These are phyloP conservation scores for Zapornia atra DNA, from an alignment of 2,113 vertebrate genomes.

Conservation along the genomic window DNA sequence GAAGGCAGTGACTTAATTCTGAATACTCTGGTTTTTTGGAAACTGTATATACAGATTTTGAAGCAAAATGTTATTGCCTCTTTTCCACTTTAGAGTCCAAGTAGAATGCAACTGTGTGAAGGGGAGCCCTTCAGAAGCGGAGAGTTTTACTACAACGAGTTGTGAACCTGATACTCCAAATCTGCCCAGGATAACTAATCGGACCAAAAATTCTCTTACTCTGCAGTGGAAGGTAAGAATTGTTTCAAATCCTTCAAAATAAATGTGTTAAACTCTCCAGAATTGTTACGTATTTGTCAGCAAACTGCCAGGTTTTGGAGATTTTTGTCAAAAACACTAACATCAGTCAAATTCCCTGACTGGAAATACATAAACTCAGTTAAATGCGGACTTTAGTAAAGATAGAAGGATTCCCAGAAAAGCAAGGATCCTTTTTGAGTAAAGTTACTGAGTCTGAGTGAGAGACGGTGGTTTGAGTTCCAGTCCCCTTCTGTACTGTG, in stretches of 20 bases:
- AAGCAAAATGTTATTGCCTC: not conserved
- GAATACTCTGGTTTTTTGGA: not conserved
- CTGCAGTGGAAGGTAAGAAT: slow-evolving; percentile 91
- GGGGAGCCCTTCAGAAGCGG: slow-evolving; percentile 87
- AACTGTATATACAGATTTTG: not conserved
- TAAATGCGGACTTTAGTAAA: not conserved
- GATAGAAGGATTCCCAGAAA: not conserved
- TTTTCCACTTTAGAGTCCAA: slow-evolving; percentile 82
- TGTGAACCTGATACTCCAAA: slow-evolving; percentile 92
- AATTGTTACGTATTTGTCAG: not conserved
- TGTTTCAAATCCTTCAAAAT: not conserved
- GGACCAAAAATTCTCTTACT: slow-evolving; percentile 92
- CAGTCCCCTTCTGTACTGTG: not conserved
- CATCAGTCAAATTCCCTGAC: not conserved
- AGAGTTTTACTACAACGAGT: slow-evolving; percentile 90
- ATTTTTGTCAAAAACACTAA: not conserved
- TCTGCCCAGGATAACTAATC: slow-evolving; percentile 88
- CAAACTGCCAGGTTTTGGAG: not conserved
- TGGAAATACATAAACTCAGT: not conserved
- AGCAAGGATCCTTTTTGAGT: not conserved
- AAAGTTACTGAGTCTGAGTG: not conserved
- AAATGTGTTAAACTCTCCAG: not conserved
- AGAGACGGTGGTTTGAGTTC: not conserved
- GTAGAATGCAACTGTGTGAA: slow-evolving; percentile 87
- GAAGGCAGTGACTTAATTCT: not conserved